Evolutionary conservation across 2,888 invertebrate genomes (phyloP).

Genomic region (Trisateles emortualis): DNA sequence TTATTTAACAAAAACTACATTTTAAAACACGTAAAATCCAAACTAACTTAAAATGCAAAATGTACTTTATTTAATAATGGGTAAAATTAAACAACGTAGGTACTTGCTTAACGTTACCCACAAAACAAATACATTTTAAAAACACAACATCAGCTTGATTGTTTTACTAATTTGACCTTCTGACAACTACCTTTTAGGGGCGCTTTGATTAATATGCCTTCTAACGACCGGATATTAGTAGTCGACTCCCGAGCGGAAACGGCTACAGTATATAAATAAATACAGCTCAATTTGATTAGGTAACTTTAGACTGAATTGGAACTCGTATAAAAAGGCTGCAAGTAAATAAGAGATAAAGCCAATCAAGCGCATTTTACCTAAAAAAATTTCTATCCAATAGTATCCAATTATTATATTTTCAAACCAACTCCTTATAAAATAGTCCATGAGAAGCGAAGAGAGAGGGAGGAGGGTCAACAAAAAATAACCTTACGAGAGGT

Average conservation of each 20-base stretch:
- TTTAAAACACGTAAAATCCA: too few relatives aligned
- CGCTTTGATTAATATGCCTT: conserved; percentile 54
- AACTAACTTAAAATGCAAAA: not conserved
- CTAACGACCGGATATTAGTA: conserved; percentile 58
- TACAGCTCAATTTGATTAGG: conserved; percentile 39
- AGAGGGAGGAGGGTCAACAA: too few relatives aligned
- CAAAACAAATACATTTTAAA: conserved; percentile 2
- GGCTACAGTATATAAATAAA: conserved; percentile 32
- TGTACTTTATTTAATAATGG: not conserved
- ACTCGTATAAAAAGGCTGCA: not conserved
- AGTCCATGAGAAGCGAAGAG: too few relatives aligned
- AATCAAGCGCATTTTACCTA: not conserved
- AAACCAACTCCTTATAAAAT: too few relatives aligned
- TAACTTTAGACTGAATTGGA: conserved; percentile 29
- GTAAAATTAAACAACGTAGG: too few relatives aligned
- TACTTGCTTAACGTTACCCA: not conserved
- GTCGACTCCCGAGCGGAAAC: conserved; percentile 34
- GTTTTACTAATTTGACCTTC: conserved; percentile 13
- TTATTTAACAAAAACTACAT: too few relatives aligned
- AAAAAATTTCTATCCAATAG: too few relatives aligned
- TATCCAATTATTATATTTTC: too few relatives aligned
- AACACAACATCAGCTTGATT: conserved; percentile 3
- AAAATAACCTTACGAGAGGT: too few relatives aligned
- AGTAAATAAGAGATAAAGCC: not conserved
- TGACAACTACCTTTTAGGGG: conserved; percentile 16